Base-by-base conservation (phyloP, 2,888 invertebrate genomes). In the Chrysotoxum bicinctum region DNA sequence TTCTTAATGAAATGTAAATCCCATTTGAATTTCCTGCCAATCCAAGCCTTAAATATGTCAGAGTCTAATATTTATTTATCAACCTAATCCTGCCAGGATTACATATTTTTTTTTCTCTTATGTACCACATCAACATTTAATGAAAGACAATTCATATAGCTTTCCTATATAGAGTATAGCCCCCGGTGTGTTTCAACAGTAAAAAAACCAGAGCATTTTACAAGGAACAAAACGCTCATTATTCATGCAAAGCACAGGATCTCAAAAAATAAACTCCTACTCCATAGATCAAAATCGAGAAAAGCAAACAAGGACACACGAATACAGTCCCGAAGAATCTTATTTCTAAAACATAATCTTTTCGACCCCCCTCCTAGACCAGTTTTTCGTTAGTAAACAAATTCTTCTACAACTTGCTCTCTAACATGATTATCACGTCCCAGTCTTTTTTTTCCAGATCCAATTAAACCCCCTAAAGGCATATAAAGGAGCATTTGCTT, bases 381-480 rank as follows among this genome's bases (percentile, higher is more conserved):
- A 45, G 1, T 48, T n/a, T 68, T 7, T 40, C 6, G 60, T 58
- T 16, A 40, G 62, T 64, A 64, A 32, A 45, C 19, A 64, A 45
- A 45, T 64, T 64, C 43, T 40, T 26, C 45, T 48, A 7, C n/a
- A 45, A 12, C 32, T 48, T 32, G 32, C 5, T 32, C 5, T 32
- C 16, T n/a, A 35, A 66, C 32, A 48, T 35, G 35, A 60, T 68
- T 45, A 74, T 68, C 60, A 74, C 79, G 48, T 80, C 30, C 35
- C 62, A 74, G 68, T 62, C 50, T 21, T 37, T 26, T 37, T 68
- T 40, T 58, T 37, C 7, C 56, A 32, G 54, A 52, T 37, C 62
- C 68, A 77, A 43, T 69, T 66, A 45, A 45, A 23, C 16, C 32
- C 9, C 5, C 26, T 19, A 23, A 14, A 45, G 37, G 12, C 12